A percentile compares a stretch with the other conserved stretches of the same genome.
These are phyloP conservation scores for Spongilla lacustris DNA, from an alignment of 37 sponge, comb jelly and placozoan species.

Conservation along the genomic window DNA sequence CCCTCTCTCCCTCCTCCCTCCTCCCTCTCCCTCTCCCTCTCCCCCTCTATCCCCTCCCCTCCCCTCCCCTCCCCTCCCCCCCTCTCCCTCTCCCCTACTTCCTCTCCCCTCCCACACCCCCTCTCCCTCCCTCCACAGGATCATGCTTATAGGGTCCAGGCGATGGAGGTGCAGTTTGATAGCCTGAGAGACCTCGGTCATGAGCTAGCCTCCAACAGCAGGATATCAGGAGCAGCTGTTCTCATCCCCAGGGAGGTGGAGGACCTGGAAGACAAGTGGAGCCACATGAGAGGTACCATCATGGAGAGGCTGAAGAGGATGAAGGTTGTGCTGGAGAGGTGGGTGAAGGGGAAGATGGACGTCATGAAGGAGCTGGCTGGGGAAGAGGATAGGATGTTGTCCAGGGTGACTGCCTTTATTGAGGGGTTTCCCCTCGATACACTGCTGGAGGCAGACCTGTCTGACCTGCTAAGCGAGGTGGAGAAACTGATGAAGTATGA, in stretches of 20 bases:
- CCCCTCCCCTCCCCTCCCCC: no score
- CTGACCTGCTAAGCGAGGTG: slow-evolving; percentile 20
- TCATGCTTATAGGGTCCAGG: slow-evolving; percentile 17
- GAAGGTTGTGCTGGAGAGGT: background rate
- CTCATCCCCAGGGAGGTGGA: slow-evolving; percentile 14
- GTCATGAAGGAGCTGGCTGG: slow-evolving; percentile 22
- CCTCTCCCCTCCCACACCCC: background rate
- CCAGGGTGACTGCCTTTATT: slow-evolving; percentile 13
- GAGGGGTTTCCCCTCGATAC: slow-evolving; percentile 27
- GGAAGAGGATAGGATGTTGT: slow-evolving; percentile 13
- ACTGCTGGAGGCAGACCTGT: slow-evolving; percentile 11
- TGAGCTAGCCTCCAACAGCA: slow-evolving; percentile 6
- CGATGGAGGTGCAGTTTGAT: slow-evolving; percentile 42
- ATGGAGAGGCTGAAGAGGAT: background rate
- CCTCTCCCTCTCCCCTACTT: background rate
- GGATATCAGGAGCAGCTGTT: background rate
- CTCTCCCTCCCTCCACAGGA: slow-evolving; percentile 11
- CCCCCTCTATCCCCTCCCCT: no score
- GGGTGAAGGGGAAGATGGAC: slow-evolving; percentile 4
- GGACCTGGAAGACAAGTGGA: slow-evolving; percentile 13
- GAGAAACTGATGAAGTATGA: slow-evolving; percentile 26
- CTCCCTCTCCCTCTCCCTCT: background rate
- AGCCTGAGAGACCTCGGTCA: background rate
- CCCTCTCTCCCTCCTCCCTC: background rate
- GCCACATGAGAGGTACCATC: slow-evolving; percentile 34